These are phyloP conservation scores for Psylliodes chrysocephalus DNA, from an alignment of 2,888 invertebrate species.

Conservation along the genomic window DNA sequence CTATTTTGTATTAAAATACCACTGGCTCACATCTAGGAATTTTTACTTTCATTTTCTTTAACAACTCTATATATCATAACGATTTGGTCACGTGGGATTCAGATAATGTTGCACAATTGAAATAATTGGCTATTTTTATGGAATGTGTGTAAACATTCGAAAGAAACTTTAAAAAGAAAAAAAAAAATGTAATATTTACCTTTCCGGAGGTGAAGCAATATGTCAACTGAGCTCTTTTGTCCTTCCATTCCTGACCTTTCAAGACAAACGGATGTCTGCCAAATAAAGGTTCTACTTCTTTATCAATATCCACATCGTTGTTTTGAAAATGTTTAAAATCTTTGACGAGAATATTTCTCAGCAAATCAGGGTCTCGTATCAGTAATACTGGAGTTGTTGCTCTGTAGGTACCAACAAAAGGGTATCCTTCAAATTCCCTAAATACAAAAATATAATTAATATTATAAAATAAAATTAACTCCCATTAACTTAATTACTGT, in stretches of 20 bases:
- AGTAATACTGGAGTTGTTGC: constrained; percentile 53
- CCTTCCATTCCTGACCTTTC: constrained; percentile 66
- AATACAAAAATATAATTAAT: constrained; percentile 44
- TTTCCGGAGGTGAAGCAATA: constrained; percentile 66
- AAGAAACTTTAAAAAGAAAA: no score
- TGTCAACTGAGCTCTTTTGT: constrained; percentile 64
- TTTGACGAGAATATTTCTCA: constrained; percentile 57
- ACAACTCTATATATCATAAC: not conserved
- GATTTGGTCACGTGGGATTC: not conserved
- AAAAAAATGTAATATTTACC: constrained; percentile 43
- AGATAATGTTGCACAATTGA: not conserved
- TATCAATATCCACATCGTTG: constrained; percentile 60
- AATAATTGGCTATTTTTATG: not conserved
- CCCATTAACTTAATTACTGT: no score
- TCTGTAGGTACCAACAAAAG: constrained; percentile 58
- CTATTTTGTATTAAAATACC: no score
- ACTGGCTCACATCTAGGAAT: no score
- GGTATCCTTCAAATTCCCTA: constrained; percentile 53
- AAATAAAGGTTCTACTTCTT: constrained; percentile 64
- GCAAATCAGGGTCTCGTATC: constrained; percentile 58
- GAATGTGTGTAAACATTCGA: no score
- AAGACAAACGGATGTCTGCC: constrained; percentile 65
- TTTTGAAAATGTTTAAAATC: constrained; percentile 60
- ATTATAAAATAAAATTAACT: no score
- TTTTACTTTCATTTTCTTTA: no score